Percentiles rank a stretch among this genome's conserved stretches.
Conservation (phyloP, 2,888 invertebrate species). For the Schrankia costaestrigalis region DNA sequence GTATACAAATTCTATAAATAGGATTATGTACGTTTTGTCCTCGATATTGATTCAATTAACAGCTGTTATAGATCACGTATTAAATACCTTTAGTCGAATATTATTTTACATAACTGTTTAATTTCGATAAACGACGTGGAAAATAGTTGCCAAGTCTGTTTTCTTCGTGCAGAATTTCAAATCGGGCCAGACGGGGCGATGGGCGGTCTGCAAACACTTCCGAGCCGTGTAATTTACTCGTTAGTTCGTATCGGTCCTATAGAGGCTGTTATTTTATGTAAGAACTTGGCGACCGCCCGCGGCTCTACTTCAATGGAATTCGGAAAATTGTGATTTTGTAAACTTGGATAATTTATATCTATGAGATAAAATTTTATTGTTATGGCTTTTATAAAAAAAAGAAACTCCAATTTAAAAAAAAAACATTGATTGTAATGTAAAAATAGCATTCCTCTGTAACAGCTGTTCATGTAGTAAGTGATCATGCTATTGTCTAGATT, state of each 20-base stretch:
- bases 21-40: too few species aligned
- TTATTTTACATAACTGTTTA: constrained; percentile 12
- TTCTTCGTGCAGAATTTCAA: constrained; percentile 41
- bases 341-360: constrained; percentile 27
- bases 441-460: too few species aligned
- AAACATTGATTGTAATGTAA: too few species aligned
- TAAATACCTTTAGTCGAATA: too few species aligned
- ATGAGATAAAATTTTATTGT: constrained; percentile 26
- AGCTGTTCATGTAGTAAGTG: too few species aligned
- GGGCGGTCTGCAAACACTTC: constrained; percentile 65
- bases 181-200: constrained; percentile 45
- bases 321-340: constrained; percentile 42
- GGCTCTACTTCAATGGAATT: constrained; percentile 44
- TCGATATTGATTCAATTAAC: too few species aligned
- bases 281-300: constrained; percentile 51
- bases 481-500: too few species aligned
- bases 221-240: constrained; percentile 64
- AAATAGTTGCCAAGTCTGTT: constrained; percentile 31
- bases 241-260: constrained; percentile 56
- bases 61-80: too few species aligned
- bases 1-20: too few species aligned
- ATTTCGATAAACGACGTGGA: constrained; percentile 23
- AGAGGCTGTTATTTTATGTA: constrained; percentile 50
- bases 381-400: constrained; percentile 9
- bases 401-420: too few species aligned